These are phyloP conservation scores for Phyllostomus hastatus DNA, from an alignment of 2,113 vertebrate species.

Conservation along the genomic window DNA sequence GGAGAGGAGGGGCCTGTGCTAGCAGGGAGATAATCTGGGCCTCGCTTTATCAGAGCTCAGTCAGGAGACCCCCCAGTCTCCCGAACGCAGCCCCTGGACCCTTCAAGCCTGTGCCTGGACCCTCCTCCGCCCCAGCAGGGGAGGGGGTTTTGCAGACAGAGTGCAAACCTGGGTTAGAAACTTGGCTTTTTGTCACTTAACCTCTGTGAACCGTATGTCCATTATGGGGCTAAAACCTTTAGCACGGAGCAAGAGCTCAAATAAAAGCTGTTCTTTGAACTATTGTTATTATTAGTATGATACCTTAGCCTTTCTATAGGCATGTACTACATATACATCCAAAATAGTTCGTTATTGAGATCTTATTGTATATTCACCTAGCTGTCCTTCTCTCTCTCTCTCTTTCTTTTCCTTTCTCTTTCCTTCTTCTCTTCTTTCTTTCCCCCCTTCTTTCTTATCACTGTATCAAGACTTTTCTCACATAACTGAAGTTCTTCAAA, in stretches of 20 bases:
- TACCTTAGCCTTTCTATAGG: background rate
- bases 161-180: background rate
- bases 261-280: background rate
- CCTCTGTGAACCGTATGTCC: background rate
- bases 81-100: accelerated
- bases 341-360: background rate
- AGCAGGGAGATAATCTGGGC: background rate
- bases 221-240: background rate
- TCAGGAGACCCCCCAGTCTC: background rate
- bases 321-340: background rate
- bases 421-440: accelerated
- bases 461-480: background rate
- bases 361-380: background rate
- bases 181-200: background rate
- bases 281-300: background rate
- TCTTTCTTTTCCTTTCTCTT: no score
- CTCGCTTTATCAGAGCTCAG: background rate
- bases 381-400: background rate
- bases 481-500: background rate
- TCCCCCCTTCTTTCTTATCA: background rate
- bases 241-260: background rate
- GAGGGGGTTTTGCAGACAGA: background rate
- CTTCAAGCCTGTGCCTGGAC: no score
- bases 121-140: background rate
- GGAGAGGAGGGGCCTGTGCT: background rate